These are phyloP conservation scores for Peromyscus attwateri DNA, from an alignment of 2,797 vertebrate genomes.

Conservation along the genomic window DNA sequence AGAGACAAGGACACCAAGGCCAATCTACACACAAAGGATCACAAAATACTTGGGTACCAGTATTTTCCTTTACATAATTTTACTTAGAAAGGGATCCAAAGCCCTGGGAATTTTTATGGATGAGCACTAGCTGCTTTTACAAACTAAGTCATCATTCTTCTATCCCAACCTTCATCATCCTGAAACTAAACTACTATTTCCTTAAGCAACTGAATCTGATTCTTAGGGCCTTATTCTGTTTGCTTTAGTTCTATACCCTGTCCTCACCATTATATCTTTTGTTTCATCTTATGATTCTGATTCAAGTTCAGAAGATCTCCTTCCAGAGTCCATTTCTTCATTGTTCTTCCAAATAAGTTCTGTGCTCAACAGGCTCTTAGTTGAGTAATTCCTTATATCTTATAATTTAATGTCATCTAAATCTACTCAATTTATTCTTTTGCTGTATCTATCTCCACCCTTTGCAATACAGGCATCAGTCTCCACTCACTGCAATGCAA, in stretches of 20 bases:
- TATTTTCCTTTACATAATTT: background rate
- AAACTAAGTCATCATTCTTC: background rate
- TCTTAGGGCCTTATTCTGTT: background rate
- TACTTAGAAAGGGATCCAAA: background rate
- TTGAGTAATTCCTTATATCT: background rate
- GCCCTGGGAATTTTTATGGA: background rate
- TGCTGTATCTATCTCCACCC: background rate
- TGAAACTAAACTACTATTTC: background rate
- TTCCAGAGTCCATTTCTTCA: background rate
- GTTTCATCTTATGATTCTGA: background rate
- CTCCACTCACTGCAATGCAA: background rate
- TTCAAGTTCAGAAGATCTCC: background rate
- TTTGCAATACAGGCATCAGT: background rate
- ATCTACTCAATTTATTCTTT: background rate
- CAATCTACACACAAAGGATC: background rate
- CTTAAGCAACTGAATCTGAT: background rate
- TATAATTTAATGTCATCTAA: background rate
- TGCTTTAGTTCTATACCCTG: background rate
- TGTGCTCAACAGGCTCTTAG: background rate
- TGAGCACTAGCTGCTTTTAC: background rate
- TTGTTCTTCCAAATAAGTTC: background rate
- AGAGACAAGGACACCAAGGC: background rate
- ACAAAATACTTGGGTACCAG: background rate
- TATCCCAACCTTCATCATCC: accelerated
- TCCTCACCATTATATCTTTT: background rate